Conservation (phyloP, 2,888 invertebrate species). For the Baccha elongata region DNA sequence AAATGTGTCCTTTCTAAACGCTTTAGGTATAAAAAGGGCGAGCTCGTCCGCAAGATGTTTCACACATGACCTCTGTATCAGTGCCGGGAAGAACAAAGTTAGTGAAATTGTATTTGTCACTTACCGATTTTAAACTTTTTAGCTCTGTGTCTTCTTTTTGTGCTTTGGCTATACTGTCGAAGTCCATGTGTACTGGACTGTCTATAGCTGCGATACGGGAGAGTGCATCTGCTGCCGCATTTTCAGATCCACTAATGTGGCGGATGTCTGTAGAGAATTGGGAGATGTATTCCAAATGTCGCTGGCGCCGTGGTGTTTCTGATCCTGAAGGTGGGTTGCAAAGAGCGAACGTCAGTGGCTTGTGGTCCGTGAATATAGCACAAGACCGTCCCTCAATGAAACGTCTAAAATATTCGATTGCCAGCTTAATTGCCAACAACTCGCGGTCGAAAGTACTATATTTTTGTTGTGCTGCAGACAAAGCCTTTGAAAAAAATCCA, state of each 20-base stretch:
- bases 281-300: not conserved
- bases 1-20: conserved; percentile 11
- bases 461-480: not conserved
- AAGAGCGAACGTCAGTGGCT: conserved; percentile 14
- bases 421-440: not conserved
- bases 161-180: conserved; percentile 1
- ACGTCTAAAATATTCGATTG: conserved; percentile 1
- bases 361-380: not conserved
- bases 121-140: conserved; percentile 32
- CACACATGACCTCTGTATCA: conserved; percentile 39
- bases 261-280: conserved; percentile 28
- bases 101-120: conserved; percentile 17
- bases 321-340: conserved; percentile 5
- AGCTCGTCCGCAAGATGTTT: conserved; percentile 27
- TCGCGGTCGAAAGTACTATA: conserved; percentile 15
- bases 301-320: conserved; percentile 11
- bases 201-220: conserved; percentile 29
- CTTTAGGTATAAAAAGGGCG: conserved; percentile 48
- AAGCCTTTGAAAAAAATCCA: not conserved
- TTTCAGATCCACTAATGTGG: not conserved
- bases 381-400: conserved; percentile 5
- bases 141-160: conserved; percentile 18
- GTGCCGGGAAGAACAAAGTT: conserved; percentile 30
- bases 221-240: conserved; percentile 27
- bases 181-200: not conserved